Conservation (phyloP, 64 coral and sea anemone species). For the Acropora tenuis region DNA sequence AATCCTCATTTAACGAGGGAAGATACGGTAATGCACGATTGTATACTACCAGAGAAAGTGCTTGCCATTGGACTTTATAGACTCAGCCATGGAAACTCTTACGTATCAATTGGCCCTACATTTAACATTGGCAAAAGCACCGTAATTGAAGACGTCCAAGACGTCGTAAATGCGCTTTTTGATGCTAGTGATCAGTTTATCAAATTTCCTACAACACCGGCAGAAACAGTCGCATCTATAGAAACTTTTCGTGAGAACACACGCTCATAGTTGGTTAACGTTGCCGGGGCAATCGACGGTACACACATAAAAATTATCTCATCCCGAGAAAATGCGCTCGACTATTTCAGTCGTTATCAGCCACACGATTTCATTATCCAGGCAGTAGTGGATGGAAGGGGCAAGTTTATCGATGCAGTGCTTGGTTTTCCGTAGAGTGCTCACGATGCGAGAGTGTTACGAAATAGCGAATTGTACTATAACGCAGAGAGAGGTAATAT, state of each 20-base stretch:
- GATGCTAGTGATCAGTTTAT: slow-evolving; percentile 44
- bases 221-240: slow-evolving; percentile 51
- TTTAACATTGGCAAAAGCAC: slow-evolving; percentile 62
- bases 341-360: slow-evolving; percentile 60
- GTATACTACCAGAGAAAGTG: slow-evolving; percentile 68
- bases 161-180: slow-evolving; percentile 67
- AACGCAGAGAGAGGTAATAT: slow-evolving; percentile 27
- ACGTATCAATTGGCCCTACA: slow-evolving; percentile 45
- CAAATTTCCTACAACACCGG: slow-evolving; percentile 63
- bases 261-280: slow-evolving; percentile 46
- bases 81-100: slow-evolving; percentile 64
- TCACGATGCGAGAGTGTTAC: slow-evolving; percentile 48
- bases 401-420: slow-evolving; percentile 43
- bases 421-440: slow-evolving; percentile 33
- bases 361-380: slow-evolving; percentile 53
- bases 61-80: slow-evolving; percentile 58
- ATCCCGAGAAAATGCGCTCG: background rate
- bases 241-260: slow-evolving; percentile 59
- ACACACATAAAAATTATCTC: slow-evolving; percentile 33
- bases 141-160: slow-evolving; percentile 64
- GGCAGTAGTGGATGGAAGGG: slow-evolving; percentile 55
- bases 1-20: slow-evolving; percentile 50
- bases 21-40: slow-evolving; percentile 45
- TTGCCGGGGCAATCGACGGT: slow-evolving; percentile 49
- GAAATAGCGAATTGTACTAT: slow-evolving; percentile 30